These are phyloP conservation scores for Calosoma granatense DNA, from an alignment of 1,140 invertebrate genomes.

Conservation along the genomic window DNA sequence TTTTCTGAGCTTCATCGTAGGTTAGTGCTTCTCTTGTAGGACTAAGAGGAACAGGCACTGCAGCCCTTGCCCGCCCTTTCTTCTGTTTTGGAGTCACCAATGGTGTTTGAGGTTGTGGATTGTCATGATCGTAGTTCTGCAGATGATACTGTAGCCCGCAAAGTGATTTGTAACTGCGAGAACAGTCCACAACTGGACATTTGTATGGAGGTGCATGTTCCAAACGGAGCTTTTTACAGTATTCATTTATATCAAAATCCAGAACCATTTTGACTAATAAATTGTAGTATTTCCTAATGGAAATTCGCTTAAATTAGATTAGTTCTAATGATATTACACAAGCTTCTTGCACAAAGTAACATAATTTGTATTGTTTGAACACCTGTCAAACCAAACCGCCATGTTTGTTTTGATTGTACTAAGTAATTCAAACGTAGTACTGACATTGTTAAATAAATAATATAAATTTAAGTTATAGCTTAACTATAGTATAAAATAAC, in stretches of 20 bases:
- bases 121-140: constrained; percentile 72
- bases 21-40: constrained; percentile 51
- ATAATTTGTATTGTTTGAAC: not conserved
- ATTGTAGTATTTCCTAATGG: not conserved
- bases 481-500: not conserved
- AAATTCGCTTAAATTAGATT: not conserved
- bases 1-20: constrained; percentile 68
- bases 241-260: constrained; percentile 75
- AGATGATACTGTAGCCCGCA: constrained; percentile 78
- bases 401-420: too few species aligned
- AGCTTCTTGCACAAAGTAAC: too few species aligned
- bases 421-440: too few species aligned
- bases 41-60: constrained; percentile 37
- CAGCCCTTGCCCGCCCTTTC: constrained; percentile 38
- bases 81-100: constrained; percentile 34
- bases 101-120: constrained; percentile 36
- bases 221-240: constrained; percentile 67
- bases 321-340: too few species aligned
- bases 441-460: too few species aligned
- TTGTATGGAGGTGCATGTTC: constrained; percentile 73
- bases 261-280: constrained; percentile 51
- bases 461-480: too few species aligned
- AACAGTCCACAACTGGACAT: constrained; percentile 73
- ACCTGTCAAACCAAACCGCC: not conserved
- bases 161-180: constrained; percentile 74